Conservation (phyloP, 1,140 invertebrate species). For the Laodelphax striatellus region DNA sequence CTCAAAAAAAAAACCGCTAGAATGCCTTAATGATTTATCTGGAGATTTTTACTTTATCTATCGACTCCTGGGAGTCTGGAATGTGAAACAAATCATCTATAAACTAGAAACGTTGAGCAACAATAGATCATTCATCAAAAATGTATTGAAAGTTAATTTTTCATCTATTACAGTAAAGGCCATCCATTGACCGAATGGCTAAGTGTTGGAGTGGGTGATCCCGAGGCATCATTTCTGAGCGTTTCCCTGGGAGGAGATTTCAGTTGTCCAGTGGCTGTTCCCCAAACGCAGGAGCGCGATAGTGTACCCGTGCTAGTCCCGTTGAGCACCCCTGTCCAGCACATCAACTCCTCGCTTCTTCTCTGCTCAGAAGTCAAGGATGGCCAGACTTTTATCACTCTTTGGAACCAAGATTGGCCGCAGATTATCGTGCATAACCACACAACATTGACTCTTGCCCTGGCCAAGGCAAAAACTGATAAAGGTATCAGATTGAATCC, state of each 20-base stretch:
- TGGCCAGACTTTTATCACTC: constrained; percentile 42
- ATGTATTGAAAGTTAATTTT: not conserved
- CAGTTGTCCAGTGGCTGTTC: constrained; percentile 16
- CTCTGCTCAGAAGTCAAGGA: constrained; percentile 36
- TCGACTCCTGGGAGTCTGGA: too few species aligned
- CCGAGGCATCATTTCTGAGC: constrained; percentile 12
- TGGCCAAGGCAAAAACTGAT: constrained; percentile 12
- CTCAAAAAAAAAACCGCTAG: too few species aligned
- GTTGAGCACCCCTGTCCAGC: not conserved
- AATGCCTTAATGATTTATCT: too few species aligned
- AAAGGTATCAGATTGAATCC: constrained; percentile 11
- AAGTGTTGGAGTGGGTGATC: constrained; percentile 12
- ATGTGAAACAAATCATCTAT: too few species aligned
- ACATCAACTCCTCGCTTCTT: not conserved
- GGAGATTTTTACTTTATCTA: too few species aligned
- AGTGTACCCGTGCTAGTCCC: constrained; percentile 9
- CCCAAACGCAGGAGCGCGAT: not conserved
- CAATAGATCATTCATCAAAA: too few species aligned
- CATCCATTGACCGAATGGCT: constrained; percentile 17
- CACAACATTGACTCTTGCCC: constrained; percentile 27
- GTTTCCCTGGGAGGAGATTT: constrained; percentile 6
- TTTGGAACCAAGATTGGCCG: constrained; percentile 44
- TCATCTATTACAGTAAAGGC: constrained; percentile 5
- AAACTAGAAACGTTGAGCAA: too few species aligned
- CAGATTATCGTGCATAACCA: constrained; percentile 41